A percentile compares a stretch with the other conserved stretches of the same genome.
phyloP scores from a whole-genome alignment of 2,888 invertebrate genomes.

The Clunio marinus region DNA sequence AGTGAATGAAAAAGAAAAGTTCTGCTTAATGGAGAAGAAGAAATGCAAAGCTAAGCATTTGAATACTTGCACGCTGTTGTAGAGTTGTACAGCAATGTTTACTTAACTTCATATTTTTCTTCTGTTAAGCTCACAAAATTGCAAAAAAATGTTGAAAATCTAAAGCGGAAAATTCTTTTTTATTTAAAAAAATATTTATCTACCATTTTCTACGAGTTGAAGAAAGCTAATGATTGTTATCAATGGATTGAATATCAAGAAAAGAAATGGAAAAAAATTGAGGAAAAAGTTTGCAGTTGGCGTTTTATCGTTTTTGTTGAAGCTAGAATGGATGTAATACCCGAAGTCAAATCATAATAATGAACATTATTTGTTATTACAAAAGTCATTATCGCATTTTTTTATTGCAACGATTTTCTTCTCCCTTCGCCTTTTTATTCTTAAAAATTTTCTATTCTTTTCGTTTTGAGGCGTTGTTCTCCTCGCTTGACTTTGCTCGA shows the following conservation, averaged over 20 bases:
- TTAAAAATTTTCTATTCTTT: neutral
- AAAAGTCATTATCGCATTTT: conserved; percentile 35
- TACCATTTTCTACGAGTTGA: neutral
- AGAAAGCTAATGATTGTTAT: conserved; percentile 28
- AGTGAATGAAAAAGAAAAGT: neutral
- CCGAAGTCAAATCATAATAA: conserved; percentile 36
- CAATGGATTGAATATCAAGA: neutral
- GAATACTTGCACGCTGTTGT: neutral
- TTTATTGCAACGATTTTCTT: conserved; percentile 33
- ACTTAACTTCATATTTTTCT: neutral
- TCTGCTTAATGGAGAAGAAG: neutral
- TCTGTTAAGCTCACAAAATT: neutral
- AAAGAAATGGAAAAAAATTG: neutral
- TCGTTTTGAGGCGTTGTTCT: neutral
- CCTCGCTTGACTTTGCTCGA: neutral
- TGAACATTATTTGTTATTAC: conserved; percentile 37
- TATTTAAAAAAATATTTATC: too few relatives aligned
- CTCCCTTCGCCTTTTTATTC: neutral
- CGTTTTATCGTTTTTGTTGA: conserved; percentile 22
- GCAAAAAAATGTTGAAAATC: neutral
- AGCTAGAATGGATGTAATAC: conserved; percentile 4
- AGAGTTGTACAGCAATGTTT: too few relatives aligned
- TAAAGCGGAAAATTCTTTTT: neutral
- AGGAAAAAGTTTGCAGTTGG: conserved; percentile 34
- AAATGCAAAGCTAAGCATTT: neutral